Evolutionary conservation across 2,113 vertebrate genomes (phyloP), one percentile per base, ranked within the genome.

Genomic region (Cyphomyrus discorhynchus): DNA sequence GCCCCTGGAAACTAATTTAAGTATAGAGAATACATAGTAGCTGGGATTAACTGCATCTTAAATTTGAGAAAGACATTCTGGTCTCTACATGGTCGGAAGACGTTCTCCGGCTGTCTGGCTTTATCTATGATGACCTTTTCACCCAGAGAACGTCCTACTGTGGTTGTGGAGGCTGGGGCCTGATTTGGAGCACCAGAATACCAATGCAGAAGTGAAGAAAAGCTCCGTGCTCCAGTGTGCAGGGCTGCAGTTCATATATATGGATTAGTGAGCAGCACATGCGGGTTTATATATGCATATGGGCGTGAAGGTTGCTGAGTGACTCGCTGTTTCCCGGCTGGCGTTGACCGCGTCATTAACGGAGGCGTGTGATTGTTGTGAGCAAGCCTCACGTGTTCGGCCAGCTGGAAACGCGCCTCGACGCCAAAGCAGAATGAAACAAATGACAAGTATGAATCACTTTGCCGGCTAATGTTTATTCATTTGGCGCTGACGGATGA

Each of bases 401-500:
- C 66, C 66, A 77, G 24, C 88, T 89, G 50, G 88, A 89, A 80
- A 62, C 3, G 17, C 70, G 3, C 70, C 77, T 62, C 5, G 47
- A 19, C 8, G 35, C 11, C 47, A 35, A 62, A 62, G 89, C 52
- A 42, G 77, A 84, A 84, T 85, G 53, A 85, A 62, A 39, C 89
- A 56, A 84, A 66, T 62, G 24, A 42, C 80, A 66, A 49, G 45
- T 9, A 74, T 88, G 87, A 88, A 84, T 89, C 89, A 62, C 89
- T 89, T 39, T n/a, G 19, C 52, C 13, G 80, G 83, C 80, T 89
- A 89, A 89, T 89, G 89, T 82, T 84, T 84, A 89, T 85, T 84
- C 80, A 89, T 62, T 84, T 21, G n/a, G 15, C 5, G 10, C 39
- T 85, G 80, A 89, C 84, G 89, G 89, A 62, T 47, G 77, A 83